A percentile compares a stretch with the other conserved stretches of the same genome.
These are phyloP conservation scores for Pandemis heparana DNA, from an alignment of 2,888 invertebrate species.

Conservation along the genomic window DNA sequence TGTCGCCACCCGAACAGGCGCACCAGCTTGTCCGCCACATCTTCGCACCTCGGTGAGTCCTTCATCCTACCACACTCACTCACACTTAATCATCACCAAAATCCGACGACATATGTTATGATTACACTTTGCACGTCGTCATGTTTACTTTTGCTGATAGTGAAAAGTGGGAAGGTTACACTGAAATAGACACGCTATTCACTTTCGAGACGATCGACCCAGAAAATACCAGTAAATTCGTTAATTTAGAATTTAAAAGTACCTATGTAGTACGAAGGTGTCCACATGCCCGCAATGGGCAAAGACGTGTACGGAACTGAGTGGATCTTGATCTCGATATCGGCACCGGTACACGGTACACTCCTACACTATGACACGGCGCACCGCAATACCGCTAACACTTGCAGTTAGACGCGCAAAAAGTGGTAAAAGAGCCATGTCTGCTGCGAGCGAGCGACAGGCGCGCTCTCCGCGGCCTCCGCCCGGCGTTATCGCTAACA, in stretches of 20 bases:
- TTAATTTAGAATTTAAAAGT: conserved; percentile 19
- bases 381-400: conserved; percentile 53
- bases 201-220: not conserved
- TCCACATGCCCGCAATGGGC: conserved; percentile 11
- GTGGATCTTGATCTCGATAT: conserved; percentile 17
- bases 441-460: conserved; percentile 51
- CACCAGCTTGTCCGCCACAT: conserved; percentile 91
- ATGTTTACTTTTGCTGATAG: conserved; percentile 41
- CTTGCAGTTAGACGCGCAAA: conserved; percentile 60
- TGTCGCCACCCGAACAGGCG: conserved; percentile 92
- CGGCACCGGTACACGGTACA: conserved; percentile 42
- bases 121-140: conserved; percentile 31
- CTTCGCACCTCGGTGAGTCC: conserved; percentile 89
- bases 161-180: conserved; percentile 47
- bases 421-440: conserved; percentile 55
- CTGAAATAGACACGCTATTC: conserved; percentile 20
- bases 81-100: conserved; percentile 27
- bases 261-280: conserved; percentile 6
- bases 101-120: conserved; percentile 43
- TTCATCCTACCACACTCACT: conserved; percentile 74
- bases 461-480: conserved; percentile 59
- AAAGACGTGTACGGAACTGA: conserved; percentile 17
- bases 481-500: conserved; percentile 67
- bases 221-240: conserved; percentile 9
- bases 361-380: conserved; percentile 47